Evolutionary conservation across 1,140 invertebrate genomes (phyloP), one percentile per base, ranked within the genome.

Genomic region (Euglossa dilemma): DNA sequence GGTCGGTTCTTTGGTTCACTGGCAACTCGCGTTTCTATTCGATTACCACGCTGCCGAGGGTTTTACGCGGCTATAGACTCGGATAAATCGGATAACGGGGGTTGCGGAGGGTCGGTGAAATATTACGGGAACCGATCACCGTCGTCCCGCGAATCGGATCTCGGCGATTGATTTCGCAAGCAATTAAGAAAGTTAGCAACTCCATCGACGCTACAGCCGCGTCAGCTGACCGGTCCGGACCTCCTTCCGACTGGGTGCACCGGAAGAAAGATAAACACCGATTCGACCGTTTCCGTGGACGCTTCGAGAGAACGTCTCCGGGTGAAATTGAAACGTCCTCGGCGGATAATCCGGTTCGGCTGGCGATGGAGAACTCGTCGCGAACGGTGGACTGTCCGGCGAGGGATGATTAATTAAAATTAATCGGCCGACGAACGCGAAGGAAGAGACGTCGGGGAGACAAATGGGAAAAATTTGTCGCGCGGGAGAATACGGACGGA

Each of bases 121-220:
- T 71, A 63, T 73, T 64, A 25, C 6, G n/a, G 36, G 28, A 36
- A 16, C 0, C 12, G 47, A 50, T 52, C 2, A 28, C 6, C 45
- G 14, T 0, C 11, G 8, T 20, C n/a, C 6, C 11, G 2, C 20
- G 18, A 23, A 11, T 12, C 20, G 11, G n/a, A 9, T 20, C 36
- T 0, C 14, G 20, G 28, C 67, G 36, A 72, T 72, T 63, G 67
- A 72, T 80, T 80, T 79, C n/a, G 54, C 72, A 63, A 80, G 14
- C 57, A 80, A 80, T 72, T 72, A 80, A 80, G 4, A 16, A 72
- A 80, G 28, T 80, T 52, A 63, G 54, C 45, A 52, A 71, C 16
- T 63, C 56, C 16, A 47, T 80, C 23, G 69, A 23, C 20, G 63
- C 28, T 52, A 14, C n/a, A 25, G 69, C n/a, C 50, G 1, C 45